phyloP scores from a whole-genome alignment of 2,888 invertebrate genomes.

The Ornithoptera alexandrae region DNA sequence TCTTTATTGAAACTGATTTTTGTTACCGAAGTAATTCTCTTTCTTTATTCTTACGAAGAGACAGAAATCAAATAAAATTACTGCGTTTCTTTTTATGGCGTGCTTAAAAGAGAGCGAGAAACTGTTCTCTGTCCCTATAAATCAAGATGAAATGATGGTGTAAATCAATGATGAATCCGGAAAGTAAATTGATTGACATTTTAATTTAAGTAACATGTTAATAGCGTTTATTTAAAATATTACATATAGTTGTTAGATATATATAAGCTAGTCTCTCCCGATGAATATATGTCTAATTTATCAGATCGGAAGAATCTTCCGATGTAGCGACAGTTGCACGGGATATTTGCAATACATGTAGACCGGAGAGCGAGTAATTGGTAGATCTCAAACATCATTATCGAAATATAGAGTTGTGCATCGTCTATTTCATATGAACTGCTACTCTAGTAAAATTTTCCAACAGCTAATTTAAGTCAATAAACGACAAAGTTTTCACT shows the following conservation, averaged over 20 bases:
- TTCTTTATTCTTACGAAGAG: not conserved
- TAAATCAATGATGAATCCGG: no score
- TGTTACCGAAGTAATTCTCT: not conserved
- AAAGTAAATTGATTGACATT: no score
- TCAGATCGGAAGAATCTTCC: not conserved
- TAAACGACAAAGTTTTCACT: not conserved
- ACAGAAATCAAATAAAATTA: not conserved
- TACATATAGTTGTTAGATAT: not conserved
- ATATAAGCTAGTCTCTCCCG: not conserved
- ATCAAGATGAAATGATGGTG: no score
- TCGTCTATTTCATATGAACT: not conserved
- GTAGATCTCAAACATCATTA: not conserved
- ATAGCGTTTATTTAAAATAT: no score
- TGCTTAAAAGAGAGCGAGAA: not conserved
- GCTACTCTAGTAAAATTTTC: not conserved
- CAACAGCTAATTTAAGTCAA: not conserved
- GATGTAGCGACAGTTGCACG: not conserved
- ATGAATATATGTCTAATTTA: not conserved
- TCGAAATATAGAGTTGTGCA: not conserved
- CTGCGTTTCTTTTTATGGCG: not conserved
- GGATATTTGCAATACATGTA: not conserved
- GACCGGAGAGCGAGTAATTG: not conserved
- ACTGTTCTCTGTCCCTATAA: not conserved
- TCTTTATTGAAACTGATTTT: constrained; percentile 17
- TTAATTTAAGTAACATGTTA: no score